A percentile compares a stretch with the other conserved stretches of the same genome.
These are phyloP conservation scores for Melanchra persicariae DNA, from an alignment of 2,888 invertebrate genomes.

Conservation along the genomic window DNA sequence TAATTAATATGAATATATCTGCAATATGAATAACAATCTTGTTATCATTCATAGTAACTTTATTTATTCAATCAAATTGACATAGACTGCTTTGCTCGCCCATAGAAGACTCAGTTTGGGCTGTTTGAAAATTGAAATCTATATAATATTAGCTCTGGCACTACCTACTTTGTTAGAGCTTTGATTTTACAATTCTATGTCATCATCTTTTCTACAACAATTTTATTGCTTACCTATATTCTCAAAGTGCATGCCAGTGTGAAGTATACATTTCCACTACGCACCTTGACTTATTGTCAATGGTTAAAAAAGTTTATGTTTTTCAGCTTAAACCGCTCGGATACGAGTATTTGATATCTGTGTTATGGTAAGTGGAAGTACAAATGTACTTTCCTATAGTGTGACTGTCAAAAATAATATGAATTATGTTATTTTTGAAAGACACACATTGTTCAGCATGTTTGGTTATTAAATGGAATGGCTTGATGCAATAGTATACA, in stretches of 20 bases:
- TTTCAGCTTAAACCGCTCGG: constrained; percentile 89
- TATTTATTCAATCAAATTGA: constrained; percentile 19
- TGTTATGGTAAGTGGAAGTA: constrained; percentile 90
- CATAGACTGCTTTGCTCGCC: constrained; percentile 35
- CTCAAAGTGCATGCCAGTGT: constrained; percentile 72
- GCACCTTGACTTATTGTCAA: constrained; percentile 71
- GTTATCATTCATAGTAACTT: constrained; percentile 33
- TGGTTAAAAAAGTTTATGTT: constrained; percentile 88
- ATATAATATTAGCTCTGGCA: constrained; percentile 2
- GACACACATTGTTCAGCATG: constrained; percentile 67
- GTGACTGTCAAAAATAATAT: constrained; percentile 75
- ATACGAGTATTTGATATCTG: constrained; percentile 88
- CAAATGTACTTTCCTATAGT: constrained; percentile 84
- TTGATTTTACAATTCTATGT: constrained; percentile 39
- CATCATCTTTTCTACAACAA: constrained; percentile 34
- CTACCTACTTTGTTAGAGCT: constrained; percentile 15
- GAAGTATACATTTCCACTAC: constrained; percentile 62
- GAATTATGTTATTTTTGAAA: constrained; percentile 69
- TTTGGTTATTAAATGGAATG: constrained; percentile 67
- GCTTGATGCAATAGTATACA: constrained; percentile 65
- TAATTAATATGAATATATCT: background rate
- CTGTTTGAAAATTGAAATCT: constrained; percentile 21
- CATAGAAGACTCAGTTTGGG: background rate
- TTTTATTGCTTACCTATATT: no score
- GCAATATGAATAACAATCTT: background rate